phyloP scores from a whole-genome alignment of 2,113 vertebrate species.

The Cinclus cinclus region DNA sequence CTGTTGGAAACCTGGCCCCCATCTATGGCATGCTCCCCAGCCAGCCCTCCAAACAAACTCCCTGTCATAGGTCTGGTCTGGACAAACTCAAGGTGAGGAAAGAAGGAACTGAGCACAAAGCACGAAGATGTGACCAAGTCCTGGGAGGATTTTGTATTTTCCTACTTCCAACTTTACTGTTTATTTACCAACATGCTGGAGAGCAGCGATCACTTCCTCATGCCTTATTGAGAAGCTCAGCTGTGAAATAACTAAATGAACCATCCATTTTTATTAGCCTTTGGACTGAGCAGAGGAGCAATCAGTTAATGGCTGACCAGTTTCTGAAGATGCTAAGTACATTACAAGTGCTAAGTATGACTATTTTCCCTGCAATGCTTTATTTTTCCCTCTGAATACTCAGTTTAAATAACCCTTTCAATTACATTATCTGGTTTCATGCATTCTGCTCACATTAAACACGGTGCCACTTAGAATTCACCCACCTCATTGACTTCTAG shows the following conservation, averaged over 20 bases:
- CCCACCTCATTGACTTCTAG: neutral
- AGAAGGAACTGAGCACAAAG: neutral
- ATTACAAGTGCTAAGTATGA: conserved; percentile 53
- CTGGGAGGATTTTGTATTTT: neutral
- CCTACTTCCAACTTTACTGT: neutral
- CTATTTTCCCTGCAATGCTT: conserved; percentile 41
- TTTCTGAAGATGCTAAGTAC: conserved; percentile 45
- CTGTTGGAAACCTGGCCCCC: neutral
- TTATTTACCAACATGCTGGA: conserved; percentile 44
- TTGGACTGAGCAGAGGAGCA: conserved; percentile 54
- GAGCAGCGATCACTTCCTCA: conserved; percentile 5
- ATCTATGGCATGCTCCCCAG: neutral
- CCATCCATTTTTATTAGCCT: conserved; percentile 62
- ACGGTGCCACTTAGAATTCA: neutral
- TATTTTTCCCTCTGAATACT: conserved; percentile 51
- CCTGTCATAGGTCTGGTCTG: neutral
- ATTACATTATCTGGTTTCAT: conserved; percentile 9
- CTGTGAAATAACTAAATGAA: conserved; percentile 67
- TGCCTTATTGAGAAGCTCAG: conserved; percentile 58
- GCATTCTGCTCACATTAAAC: conserved; percentile 27
- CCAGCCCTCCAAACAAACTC: neutral
- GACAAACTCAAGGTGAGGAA: neutral
- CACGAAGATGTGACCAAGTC: neutral
- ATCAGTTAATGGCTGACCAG: conserved; percentile 62
- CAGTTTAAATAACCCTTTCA: conserved; percentile 51